Evolutionary conservation across 2,888 invertebrate species (phyloP), one percentile per base, ranked within the genome.

Genomic region (Hyles lineata): DNA sequence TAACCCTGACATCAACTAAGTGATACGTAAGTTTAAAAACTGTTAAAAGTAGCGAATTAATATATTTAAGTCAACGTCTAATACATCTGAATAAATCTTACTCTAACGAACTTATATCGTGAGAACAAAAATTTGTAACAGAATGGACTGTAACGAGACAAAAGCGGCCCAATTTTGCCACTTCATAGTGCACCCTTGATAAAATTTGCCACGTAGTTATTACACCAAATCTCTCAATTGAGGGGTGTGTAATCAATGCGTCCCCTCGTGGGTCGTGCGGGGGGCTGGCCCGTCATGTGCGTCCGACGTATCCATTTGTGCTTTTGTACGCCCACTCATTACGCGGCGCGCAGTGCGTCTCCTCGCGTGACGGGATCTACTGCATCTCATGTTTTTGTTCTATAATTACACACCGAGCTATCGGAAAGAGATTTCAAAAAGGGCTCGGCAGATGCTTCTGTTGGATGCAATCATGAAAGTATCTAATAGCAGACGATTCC

Each of bases 291-390:
- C 82, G 79, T 76, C 88, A 90, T 92, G 89, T 93, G 93, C 87
- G 85, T 83, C 80, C 88, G 92, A 90, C 91, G 87, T 91, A 88
- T 90, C 67, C 85, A 91, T 92, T 92, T 92, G 91, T 85, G 87
- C 90, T 90, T 91, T 89, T 91, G 85, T 85, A 86, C 90, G 88
- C 90, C 90, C 87, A 87, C 89, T 87, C 87, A 85, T 88, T 90
- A 86, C 73, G 78, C 73, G 70, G 72, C 60, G 50, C 62, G 60
- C 73, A 71, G 72, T 72, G 74, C 74, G 58, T 74, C 77, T 69
- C 74, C 70, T 58, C 69, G 69, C 23, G 23, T 61, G 59, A 71
- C 67, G 72, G 71, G 29, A 76, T 73, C 75, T 71, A 72, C 43
- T 75, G 73, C 70, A 71, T 72, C 73, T 74, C 70, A 74, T 74